Evolutionary conservation across 2,888 invertebrate species (phyloP).

Genomic region (Orchesella flavescens): DNA sequence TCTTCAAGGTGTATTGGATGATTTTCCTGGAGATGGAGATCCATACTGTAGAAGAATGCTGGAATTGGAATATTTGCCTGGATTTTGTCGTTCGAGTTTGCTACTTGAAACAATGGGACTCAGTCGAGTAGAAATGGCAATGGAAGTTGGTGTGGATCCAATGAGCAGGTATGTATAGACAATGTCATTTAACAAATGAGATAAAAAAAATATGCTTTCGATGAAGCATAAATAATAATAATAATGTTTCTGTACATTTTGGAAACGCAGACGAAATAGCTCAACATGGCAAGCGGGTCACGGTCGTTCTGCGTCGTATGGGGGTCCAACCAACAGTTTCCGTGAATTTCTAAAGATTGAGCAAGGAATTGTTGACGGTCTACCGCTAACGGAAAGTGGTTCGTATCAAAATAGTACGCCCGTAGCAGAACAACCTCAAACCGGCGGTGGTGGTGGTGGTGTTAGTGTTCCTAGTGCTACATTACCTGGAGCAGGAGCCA

Average conservation of each 20-base stretch:
- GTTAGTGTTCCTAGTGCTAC: not conserved
- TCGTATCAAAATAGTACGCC: conserved; percentile 44
- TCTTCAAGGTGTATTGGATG: conserved; percentile 71
- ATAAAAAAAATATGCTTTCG: not conserved
- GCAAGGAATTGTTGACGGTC: conserved; percentile 66
- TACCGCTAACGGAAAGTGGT: conserved; percentile 53
- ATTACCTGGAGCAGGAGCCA: conserved; percentile 36
- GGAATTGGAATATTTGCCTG: conserved; percentile 68
- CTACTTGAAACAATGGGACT: conserved; percentile 70
- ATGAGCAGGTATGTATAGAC: conserved; percentile 9
- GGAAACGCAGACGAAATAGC: conserved; percentile 36
- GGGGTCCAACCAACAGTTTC: conserved; percentile 55
- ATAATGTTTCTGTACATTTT: not conserved
- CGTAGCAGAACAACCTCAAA: conserved; percentile 1
- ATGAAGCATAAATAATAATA: not conserved
- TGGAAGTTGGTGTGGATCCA: conserved; percentile 66
- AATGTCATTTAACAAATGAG: too few species aligned
- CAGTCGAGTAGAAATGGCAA: conserved; percentile 67
- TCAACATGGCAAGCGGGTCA: conserved; percentile 41
- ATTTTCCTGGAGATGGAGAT: conserved; percentile 66
- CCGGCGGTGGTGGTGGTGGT: not conserved
- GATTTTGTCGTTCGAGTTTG: conserved; percentile 68
- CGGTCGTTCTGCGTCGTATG: conserved; percentile 69
- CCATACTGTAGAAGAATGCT: conserved; percentile 67
- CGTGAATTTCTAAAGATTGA: conserved; percentile 65